These are phyloP conservation scores for Microtus pennsylvanicus DNA, from an alignment of 2,113 vertebrate species.

Conservation along the genomic window DNA sequence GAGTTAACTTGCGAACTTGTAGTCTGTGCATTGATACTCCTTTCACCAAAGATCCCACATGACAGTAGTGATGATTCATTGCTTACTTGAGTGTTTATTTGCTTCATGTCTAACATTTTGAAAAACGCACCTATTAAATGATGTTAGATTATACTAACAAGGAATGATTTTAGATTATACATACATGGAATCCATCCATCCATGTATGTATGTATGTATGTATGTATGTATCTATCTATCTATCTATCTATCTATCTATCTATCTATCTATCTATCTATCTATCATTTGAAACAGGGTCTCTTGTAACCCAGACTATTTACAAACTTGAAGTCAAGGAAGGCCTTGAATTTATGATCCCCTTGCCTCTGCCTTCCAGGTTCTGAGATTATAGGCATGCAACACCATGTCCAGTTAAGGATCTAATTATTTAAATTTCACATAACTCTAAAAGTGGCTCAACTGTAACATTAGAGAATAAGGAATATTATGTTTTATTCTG, in stretches of 20 bases:
- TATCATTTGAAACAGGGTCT: background rate
- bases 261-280: background rate
- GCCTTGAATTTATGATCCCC: background rate
- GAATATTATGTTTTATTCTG: background rate
- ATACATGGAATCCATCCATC: background rate
- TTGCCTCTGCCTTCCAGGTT: background rate
- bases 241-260: background rate
- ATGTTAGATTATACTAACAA: conserved; percentile 7
- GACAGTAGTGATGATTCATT: background rate
- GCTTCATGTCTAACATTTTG: background rate
- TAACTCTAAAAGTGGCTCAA: background rate
- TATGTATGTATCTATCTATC: background rate
- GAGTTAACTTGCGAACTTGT: conserved; percentile 14
- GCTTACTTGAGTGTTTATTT: background rate
- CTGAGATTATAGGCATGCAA: background rate
- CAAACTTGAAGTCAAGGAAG: background rate
- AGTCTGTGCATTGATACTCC: background rate
- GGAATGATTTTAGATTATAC: too few relatives aligned
- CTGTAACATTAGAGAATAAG: background rate
- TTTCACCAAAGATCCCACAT: background rate
- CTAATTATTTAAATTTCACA: conserved; percentile 12
- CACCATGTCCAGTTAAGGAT: background rate
- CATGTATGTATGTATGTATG: too few relatives aligned
- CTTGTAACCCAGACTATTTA: background rate
- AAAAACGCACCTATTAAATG: conserved; percentile 37